phyloP scores from a whole-genome alignment of 2,888 invertebrate species.

The Kryphioiulus occultus region DNA sequence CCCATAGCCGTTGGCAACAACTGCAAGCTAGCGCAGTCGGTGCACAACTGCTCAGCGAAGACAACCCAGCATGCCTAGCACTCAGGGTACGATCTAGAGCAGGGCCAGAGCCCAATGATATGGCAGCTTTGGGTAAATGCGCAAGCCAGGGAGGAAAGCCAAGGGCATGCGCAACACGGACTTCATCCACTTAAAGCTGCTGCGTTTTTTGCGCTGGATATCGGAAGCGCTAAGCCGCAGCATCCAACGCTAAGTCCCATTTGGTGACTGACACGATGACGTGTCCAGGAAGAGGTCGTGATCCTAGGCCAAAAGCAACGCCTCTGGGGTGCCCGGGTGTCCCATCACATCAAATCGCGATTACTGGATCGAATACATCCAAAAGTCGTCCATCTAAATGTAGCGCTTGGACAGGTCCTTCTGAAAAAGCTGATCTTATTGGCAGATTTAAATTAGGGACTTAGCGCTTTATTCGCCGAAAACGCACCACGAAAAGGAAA shows the following conservation, averaged over 20 bases:
- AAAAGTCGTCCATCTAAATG: too few species aligned
- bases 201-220: neutral
- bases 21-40: neutral
- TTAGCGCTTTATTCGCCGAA: too few species aligned
- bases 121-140: conserved; percentile 32
- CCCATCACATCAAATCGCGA: too few species aligned
- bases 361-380: too few species aligned
- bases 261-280: neutral
- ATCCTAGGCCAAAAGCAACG: neutral
- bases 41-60: neutral
- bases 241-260: neutral
- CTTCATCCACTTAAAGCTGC: neutral
- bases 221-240: neutral
- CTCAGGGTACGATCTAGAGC: neutral
- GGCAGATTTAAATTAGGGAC: too few species aligned
- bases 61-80: neutral
- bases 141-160: conserved; percentile 29
- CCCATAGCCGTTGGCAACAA: neutral
- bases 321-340: too few species aligned
- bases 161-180: neutral
- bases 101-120: neutral
- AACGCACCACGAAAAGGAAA: too few species aligned
- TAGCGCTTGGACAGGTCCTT: too few species aligned
- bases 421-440: too few species aligned
- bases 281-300: neutral